Evolutionary conservation across 1,140 invertebrate species (phyloP), one percentile per base, ranked within the genome.

Genomic region (Oryctes rhinoceros): DNA sequence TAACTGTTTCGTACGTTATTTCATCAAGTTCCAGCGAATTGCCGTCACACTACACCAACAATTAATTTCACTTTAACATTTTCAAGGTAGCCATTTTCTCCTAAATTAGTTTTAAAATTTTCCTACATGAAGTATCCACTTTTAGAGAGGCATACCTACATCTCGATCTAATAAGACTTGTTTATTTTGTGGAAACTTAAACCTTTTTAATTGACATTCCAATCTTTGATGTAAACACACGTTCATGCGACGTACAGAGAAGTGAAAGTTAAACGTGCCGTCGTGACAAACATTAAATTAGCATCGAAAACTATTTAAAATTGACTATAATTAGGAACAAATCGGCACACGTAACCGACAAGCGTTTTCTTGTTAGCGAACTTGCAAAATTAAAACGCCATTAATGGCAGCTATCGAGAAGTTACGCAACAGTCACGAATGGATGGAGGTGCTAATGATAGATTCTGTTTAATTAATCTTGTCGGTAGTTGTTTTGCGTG

Each of bases 361-460:
- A 7, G 49, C 11, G 49, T 53, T 53, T 53, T 67, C 65, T 20
- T 67, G 65, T 35, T 67, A 30, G 20, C 20, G 3, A 24, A 24
- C 20, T 24, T 67, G 65, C 65, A 67, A 67, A 67, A 67, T 67
- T 67, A 67, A 67, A 67, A 67, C 13, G 18, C 20, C 65, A 67
- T 67, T 35, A 67, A 20, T 35, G 65, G 0, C 18, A 13, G 24
- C 24, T 67, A 67, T 67, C 20, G 18, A 35, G 65, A 67, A 4
- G 65, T 67, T 67, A 67, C 24, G 20, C 1, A 67, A 67, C 13
- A 67, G 20, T 20, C 65, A 67, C 65, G 15, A 67, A 20, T 35
- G 13, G n/a, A 13, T 24, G 65, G 30, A 67, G 20, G 65, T 18
- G 18, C 9, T 67, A 67, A 67, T 18, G 20, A 20, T 24, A 24